Evolutionary conservation across 92 coral and sea anemone species (phyloP).

Genomic region (Phenganax stokvisi): DNA sequence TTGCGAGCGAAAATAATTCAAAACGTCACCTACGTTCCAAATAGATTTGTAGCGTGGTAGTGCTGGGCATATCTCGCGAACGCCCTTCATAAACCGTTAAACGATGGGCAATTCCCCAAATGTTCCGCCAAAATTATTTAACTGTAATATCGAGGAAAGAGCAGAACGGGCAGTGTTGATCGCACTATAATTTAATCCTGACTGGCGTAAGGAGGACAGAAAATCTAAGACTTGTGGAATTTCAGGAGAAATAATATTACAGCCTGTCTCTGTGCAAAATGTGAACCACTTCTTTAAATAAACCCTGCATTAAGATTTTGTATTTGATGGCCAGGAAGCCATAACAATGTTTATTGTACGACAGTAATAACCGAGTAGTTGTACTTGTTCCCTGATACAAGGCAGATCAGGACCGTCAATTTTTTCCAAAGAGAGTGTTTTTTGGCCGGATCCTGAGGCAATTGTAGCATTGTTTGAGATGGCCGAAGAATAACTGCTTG

Average conservation of each 20-base stretch:
- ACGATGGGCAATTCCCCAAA: constrained; percentile 54
- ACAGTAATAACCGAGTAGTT: constrained; percentile 39
- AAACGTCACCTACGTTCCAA: constrained; percentile 38
- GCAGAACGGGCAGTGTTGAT: constrained; percentile 50
- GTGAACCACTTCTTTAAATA: constrained; percentile 46
- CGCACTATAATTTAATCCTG: constrained; percentile 49
- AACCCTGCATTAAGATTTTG: constrained; percentile 42
- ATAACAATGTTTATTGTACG: constrained; percentile 34
- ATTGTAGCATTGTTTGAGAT: not conserved
- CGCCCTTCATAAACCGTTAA: constrained; percentile 51
- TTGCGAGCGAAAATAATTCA: constrained; percentile 31
- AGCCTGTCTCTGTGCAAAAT: constrained; percentile 42
- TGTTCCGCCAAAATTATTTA: constrained; percentile 23
- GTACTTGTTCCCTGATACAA: constrained; percentile 48
- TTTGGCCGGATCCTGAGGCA: constrained; percentile 40
- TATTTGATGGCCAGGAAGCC: constrained; percentile 51
- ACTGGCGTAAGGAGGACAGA: constrained; percentile 43
- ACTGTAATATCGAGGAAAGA: constrained; percentile 52
- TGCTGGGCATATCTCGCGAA: constrained; percentile 43
- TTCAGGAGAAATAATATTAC: constrained; percentile 37
- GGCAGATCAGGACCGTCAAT: constrained; percentile 39
- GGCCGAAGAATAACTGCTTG: not conserved
- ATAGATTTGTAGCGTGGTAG: constrained; percentile 46
- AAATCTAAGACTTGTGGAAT: constrained; percentile 44
- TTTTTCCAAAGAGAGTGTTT: constrained; percentile 52